Evolutionary conservation across 2,888 invertebrate genomes (phyloP), one percentile per base, ranked within the genome.

Genomic region (Xestia sexstrigata): DNA sequence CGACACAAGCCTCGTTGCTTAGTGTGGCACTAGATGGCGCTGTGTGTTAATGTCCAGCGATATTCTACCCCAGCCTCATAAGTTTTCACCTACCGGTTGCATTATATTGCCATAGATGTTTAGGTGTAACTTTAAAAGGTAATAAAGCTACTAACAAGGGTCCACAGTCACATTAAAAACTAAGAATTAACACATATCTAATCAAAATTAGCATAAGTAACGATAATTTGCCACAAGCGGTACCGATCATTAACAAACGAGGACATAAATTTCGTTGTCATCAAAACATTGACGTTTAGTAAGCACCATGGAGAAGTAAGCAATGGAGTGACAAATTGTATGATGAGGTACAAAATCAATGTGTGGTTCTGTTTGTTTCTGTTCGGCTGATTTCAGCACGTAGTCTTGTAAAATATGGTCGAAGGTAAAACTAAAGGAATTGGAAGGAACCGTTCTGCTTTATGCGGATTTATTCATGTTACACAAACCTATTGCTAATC

Each of bases 231-330:
- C 75, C 13, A 73, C 65, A 68, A 80, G 39, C 70, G 75, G 78
- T 78, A 86, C 75, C 49, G 35, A 73, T 70, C 45, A 67, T 78
- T 74, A 85, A 78, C 58, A 75, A 72, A 74, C 68, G 47, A 42
- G 72, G 75, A 78, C 62, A 70, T 86, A 49, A 71, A 82, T 75
- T 45, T 26, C n/a, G 74, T 67, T 87, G 81, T 77, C 84, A 76
- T 82, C 85, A 78, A 84, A 73, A 77, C 74, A 42, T 70, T 84
- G 81, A 79, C 70, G 74, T 82, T 84, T 82, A 77, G 76, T 77
- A 71, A 74, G 78, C 79, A 69, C 62, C 77, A 76, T 65, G 58
- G 78, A 82, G n/a, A 9, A 62, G 6, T 55, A 39, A 75, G 7
- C 2, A 4, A 73, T 72, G 66, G 72, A 85, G 67, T 75, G 30